Percentiles rank a stretch among this genome's conserved stretches.
Conservation (phyloP, 2,797 vertebrate genomes). For the Enteromius anoplus region DNA sequence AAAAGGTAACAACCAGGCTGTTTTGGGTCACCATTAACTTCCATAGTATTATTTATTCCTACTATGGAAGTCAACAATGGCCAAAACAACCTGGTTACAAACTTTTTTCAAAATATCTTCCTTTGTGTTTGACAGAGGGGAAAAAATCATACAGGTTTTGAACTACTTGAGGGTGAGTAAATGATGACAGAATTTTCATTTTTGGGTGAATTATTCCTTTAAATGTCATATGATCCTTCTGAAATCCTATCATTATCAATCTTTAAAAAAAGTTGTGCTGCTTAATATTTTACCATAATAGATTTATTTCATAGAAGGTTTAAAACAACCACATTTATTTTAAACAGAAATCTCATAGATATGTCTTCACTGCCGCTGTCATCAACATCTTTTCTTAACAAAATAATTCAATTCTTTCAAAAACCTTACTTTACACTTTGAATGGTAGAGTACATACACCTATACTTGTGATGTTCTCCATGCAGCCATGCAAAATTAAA, state of each 20-base stretch:
- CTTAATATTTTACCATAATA: not conserved
- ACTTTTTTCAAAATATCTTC: too few relatives aligned
- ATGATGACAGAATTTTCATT: too few relatives aligned
- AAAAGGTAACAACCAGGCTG: too few relatives aligned
- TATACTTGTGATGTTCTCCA: not conserved
- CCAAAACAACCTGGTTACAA: too few relatives aligned
- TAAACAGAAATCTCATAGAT: not conserved
- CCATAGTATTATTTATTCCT: too few relatives aligned
- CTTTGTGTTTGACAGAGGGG: too few relatives aligned
- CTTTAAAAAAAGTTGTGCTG: not conserved
- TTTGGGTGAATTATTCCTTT: too few relatives aligned
- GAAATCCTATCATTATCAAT: not conserved
- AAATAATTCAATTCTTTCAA: not conserved
- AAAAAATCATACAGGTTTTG: too few relatives aligned
- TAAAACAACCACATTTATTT: not conserved
- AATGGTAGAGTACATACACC: not conserved
- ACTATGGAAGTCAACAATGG: too few relatives aligned
- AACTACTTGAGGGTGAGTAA: too few relatives aligned
- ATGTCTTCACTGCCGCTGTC: not conserved
- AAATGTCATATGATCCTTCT: not conserved
- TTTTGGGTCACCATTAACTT: too few relatives aligned
- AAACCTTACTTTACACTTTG: not conserved
- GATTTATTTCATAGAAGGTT: not conserved
- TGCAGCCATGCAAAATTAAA: not conserved
- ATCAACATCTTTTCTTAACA: not conserved